Conservation (phyloP, 2,797 vertebrate genomes). For the Salarias fasciatus region DNA sequence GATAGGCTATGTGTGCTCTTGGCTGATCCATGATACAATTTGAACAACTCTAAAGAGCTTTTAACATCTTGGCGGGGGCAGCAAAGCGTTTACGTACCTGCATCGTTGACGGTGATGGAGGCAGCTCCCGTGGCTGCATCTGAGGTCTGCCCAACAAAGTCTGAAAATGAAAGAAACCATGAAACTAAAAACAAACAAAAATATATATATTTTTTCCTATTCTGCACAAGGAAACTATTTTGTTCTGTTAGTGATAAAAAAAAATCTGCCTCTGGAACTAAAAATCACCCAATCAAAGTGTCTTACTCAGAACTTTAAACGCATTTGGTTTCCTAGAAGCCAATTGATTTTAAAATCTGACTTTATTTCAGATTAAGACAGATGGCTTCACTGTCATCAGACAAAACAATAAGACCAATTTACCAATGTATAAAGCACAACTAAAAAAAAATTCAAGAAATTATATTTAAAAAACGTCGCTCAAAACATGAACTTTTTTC, state of each 20-base stretch:
- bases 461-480: conserved; percentile 27
- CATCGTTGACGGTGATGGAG: conserved; percentile 91
- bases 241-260: background rate
- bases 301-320: conserved; percentile 5
- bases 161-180: conserved; percentile 76
- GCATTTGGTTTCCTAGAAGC: no score
- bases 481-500: conserved; percentile 38
- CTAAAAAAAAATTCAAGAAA: conserved; percentile 23
- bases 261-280: conserved; percentile 11
- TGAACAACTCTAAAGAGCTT: conserved; percentile 44
- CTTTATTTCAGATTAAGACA: conserved; percentile 22
- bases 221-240: conserved; percentile 5
- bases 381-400: conserved; percentile 21
- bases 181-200: conserved; percentile 1
- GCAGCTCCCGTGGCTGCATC: conserved; percentile 93
- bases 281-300: conserved; percentile 10
- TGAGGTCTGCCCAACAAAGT: conserved; percentile 89
- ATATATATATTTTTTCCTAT: conserved; percentile 20
- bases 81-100: conserved; percentile 90
- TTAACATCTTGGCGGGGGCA: conserved; percentile 42
- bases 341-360: conserved; percentile 7
- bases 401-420: conserved; percentile 17
- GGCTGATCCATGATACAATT: conserved; percentile 18
- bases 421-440: conserved; percentile 13
- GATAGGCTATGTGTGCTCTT: conserved; percentile 17